Evolutionary conservation across 2,888 invertebrate genomes (phyloP).

Genomic region (Alloplasta piceator): DNA sequence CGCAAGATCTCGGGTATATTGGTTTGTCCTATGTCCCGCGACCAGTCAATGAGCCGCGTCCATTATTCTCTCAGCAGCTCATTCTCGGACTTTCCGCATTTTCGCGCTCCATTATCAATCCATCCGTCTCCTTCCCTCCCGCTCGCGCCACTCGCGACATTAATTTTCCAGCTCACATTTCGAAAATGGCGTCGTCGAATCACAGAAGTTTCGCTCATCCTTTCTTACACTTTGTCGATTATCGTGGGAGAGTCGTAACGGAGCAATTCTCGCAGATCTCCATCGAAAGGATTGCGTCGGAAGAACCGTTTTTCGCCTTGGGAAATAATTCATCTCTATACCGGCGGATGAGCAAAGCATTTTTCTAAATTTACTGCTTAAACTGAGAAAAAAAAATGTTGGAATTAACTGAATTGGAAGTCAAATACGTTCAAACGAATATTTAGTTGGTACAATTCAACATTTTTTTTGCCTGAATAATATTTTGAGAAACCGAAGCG

Average conservation of each 20-base stretch:
- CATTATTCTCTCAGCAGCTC: slow-evolving; percentile 36
- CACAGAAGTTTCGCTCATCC: slow-evolving; percentile 39
- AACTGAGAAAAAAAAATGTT: too few species aligned
- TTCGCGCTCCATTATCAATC: slow-evolving; percentile 37
- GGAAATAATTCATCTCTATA: neutral
- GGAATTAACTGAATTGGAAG: too few species aligned
- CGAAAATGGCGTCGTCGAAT: neutral
- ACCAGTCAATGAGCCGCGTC: slow-evolving; percentile 66
- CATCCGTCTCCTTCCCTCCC: slow-evolving; percentile 6
- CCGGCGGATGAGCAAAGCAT: too few species aligned
- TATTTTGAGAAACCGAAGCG: too few species aligned
- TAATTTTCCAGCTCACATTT: slow-evolving; percentile 39
- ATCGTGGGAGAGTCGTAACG: slow-evolving; percentile 77
- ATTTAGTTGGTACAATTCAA: too few species aligned
- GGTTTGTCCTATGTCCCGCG: slow-evolving; percentile 53
- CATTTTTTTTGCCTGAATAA: too few species aligned
- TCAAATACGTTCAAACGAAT: too few species aligned
- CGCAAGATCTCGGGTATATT: slow-evolving; percentile 12
- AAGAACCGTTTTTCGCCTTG: slow-evolving; percentile 27
- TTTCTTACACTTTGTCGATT: slow-evolving; percentile 57
- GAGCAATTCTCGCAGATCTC: slow-evolving; percentile 59
- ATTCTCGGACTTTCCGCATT: too few species aligned
- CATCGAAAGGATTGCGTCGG: neutral
- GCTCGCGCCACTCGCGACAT: slow-evolving; percentile 1
- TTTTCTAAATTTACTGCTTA: too few species aligned